A percentile compares a stretch with the other conserved stretches of the same genome.
phyloP scores from a whole-genome alignment of 2,888 invertebrate genomes.

The Pterostichus niger region DNA sequence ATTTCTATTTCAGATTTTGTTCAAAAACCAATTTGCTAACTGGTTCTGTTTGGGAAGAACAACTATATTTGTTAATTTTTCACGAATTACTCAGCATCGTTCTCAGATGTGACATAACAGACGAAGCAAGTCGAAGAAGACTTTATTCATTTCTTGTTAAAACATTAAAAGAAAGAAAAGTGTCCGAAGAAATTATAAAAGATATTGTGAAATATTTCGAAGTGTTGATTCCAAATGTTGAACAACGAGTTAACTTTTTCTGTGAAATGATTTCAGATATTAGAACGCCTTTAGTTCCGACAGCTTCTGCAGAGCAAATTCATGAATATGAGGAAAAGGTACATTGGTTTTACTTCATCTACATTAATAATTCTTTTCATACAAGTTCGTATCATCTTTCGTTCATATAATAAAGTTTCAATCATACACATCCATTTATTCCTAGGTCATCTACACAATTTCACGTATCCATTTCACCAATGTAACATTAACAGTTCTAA shows the following conservation, averaged over 20 bases:
- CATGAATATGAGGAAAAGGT: constrained; percentile 46
- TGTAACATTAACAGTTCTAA: too few relatives aligned
- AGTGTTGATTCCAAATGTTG: constrained; percentile 39
- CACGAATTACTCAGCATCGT: constrained; percentile 23
- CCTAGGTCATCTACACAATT: too few relatives aligned
- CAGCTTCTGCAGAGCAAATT: constrained; percentile 12
- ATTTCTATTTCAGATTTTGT: constrained; percentile 44
- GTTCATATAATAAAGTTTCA: too few relatives aligned
- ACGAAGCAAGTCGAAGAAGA: constrained; percentile 48
- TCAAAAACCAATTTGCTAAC: constrained; percentile 27
- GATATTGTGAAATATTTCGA: constrained; percentile 48
- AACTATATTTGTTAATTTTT: constrained; percentile 30
- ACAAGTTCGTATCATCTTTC: too few relatives aligned
- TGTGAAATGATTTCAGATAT: constrained; percentile 57
- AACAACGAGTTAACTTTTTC: constrained; percentile 47
- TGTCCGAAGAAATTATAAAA: constrained; percentile 43
- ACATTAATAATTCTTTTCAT: too few relatives aligned
- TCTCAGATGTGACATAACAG: constrained; percentile 48
- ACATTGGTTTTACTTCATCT: not conserved
- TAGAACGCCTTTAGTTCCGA: constrained; percentile 33
- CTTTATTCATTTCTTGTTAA: constrained; percentile 24
- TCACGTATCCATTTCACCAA: too few relatives aligned
- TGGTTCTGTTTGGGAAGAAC: constrained; percentile 43
- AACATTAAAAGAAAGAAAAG: constrained; percentile 49
- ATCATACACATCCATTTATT: too few relatives aligned